Base-by-base conservation (phyloP, 2,888 invertebrate species). In the Phytoseiulus persimilis region DNA sequence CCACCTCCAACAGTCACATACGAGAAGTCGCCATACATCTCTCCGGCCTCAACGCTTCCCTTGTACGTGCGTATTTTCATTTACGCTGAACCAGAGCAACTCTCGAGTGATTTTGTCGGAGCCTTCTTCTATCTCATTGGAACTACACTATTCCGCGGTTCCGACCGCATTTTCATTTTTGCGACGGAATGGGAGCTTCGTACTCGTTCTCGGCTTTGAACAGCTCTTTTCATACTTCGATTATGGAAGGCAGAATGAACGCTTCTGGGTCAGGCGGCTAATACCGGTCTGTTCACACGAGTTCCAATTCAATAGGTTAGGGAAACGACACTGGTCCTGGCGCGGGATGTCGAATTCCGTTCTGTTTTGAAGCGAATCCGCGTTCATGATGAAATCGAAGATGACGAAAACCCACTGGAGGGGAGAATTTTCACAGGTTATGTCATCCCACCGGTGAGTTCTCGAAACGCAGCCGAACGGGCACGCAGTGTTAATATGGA, bases 391-490 rank as follows among this genome's bases (percentile, higher is more conserved):
- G 87, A 87, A 87, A 31, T 87, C n/a, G 87, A 87, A 33, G 87
- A 87, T 33, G 87, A 87, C 87, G 87, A 87, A 33, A 45, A 87
- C 33, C 87, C 87, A 11, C 28, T 28, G 28, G 87, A 87, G 23
- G 87, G 87, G 31, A 33, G 87, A 87, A 33, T 87, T 28, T 87
- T 87, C 33, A 87, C 87, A n/a, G 87, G 87, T 32, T 87, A 33
- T 45, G 87, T 87, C 5, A 87, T 87, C 11, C 87, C 87, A 87
- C 87, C 87, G 87, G 87, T 87, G 18, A 33, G 87, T 28, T 87
- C 9, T 11, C 87, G 0, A 31, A 14, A 65, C 14, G 65, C 65
- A 65, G 65, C 18, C 65, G 65, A 23, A 65, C 18, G 28, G 18
- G 65, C 65, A 18, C 5, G 5, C 65, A 65, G 5, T 9, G 9